These are phyloP conservation scores for Netelia fuscicornis DNA, from an alignment of 2,888 invertebrate species.

Conservation along the genomic window DNA sequence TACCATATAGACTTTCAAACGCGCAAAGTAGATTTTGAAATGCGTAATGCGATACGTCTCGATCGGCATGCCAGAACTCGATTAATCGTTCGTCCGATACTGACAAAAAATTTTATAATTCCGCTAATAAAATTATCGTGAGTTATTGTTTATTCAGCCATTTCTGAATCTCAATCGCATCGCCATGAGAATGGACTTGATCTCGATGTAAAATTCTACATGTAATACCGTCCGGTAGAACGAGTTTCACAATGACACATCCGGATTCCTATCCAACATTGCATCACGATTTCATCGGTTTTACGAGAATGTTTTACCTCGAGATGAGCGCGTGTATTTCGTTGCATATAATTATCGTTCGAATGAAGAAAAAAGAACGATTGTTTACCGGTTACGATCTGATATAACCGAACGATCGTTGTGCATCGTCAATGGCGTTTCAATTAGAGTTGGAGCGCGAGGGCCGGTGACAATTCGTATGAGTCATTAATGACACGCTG, in stretches of 20 bases:
- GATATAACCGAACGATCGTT: constrained; percentile 32
- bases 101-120: not conserved
- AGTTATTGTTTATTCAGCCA: constrained; percentile 6
- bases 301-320: constrained; percentile 39
- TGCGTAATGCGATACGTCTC: constrained; percentile 52
- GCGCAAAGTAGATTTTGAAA: constrained; percentile 66
- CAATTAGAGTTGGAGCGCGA: constrained; percentile 45
- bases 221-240: constrained; percentile 4
- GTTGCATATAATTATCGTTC: not conserved
- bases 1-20: constrained; percentile 70
- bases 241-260: constrained; percentile 57
- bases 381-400: constrained; percentile 21
- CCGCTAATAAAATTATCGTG: not conserved
- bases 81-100: constrained; percentile 1
- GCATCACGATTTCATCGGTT: constrained; percentile 30
- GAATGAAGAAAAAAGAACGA: not conserved
- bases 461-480: constrained; percentile 18
- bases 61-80: not conserved
- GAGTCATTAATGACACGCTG: constrained; percentile 13
- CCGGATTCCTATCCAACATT: constrained; percentile 30
- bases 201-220: constrained; percentile 22
- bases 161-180: constrained; percentile 33
- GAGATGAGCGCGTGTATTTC: constrained; percentile 2
- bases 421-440: constrained; percentile 23
- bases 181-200: constrained; percentile 19